Conservation (phyloP, 1,140 invertebrate genomes). For the Hesperophylax magnus region DNA sequence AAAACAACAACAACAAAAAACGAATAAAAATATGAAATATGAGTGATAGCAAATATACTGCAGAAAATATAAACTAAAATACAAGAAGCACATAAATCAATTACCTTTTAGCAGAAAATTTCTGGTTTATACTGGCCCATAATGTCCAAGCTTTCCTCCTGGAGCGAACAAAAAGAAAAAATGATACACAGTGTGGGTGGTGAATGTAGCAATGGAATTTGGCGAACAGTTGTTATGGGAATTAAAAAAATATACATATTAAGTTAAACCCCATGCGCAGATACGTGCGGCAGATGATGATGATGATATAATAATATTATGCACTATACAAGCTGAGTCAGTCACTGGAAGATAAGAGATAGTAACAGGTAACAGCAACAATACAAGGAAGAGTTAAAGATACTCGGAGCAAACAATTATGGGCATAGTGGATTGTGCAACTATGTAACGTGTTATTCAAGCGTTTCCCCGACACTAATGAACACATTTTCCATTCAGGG, state of each 20-base stretch:
- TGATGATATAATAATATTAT: background rate
- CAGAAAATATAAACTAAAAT: slow-evolving; percentile 48
- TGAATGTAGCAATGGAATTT: slow-evolving; percentile 36
- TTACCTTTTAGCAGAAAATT: slow-evolving; percentile 85
- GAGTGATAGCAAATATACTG: slow-evolving; percentile 42
- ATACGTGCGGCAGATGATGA: slow-evolving; percentile 9
- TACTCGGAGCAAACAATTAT: background rate
- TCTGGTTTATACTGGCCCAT: slow-evolving; percentile 88
- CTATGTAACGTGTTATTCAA: background rate
- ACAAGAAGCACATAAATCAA: slow-evolving; percentile 53
- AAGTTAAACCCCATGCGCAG: background rate
- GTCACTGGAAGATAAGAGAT: background rate
- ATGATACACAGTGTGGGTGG: slow-evolving; percentile 56
- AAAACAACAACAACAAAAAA: slow-evolving; percentile 24
- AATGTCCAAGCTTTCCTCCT: slow-evolving; percentile 86
- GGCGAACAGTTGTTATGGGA: slow-evolving; percentile 10
- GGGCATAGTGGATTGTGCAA: background rate
- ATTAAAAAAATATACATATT: background rate
- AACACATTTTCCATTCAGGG: slow-evolving; percentile 6
- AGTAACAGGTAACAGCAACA: background rate
- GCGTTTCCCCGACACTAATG: background rate
- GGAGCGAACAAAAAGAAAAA: slow-evolving; percentile 72
- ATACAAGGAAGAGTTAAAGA: background rate
- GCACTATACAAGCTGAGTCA: background rate
- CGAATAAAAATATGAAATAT: slow-evolving; percentile 56